These are phyloP conservation scores for Anomalospiza imberbis DNA, from an alignment of 2,797 vertebrate genomes.

Conservation along the genomic window DNA sequence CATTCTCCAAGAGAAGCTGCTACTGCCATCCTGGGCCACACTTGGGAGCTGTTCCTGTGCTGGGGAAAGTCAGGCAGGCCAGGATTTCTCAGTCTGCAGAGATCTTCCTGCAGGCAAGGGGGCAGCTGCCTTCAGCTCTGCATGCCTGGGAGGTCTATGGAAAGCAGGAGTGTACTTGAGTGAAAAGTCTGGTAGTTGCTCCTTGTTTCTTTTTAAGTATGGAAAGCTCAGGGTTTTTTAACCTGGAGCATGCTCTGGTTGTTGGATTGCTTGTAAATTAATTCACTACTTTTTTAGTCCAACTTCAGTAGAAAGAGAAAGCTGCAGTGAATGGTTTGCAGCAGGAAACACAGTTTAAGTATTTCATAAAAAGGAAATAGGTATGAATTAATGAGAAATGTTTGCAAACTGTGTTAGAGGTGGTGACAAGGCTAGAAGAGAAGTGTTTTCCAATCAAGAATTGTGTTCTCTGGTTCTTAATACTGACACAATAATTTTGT, in stretches of 20 bases:
- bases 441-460: neutral
- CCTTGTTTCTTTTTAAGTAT: neutral
- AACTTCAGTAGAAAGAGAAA: neutral
- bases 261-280: neutral
- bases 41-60: neutral
- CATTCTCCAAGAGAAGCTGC: neutral
- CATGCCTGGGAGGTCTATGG: accelerated
- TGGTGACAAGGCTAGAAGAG: neutral
- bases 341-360: neutral
- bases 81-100: neutral
- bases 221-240: neutral
- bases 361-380: neutral
- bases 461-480: neutral
- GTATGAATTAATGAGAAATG: neutral
- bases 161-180: neutral
- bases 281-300: neutral
- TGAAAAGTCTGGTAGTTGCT: neutral
- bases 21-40: accelerated
- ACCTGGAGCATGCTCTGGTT: neutral
- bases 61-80: neutral
- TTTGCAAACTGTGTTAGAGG: neutral
- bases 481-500: neutral
- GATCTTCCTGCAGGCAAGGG: neutral
- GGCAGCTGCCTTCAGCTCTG: neutral
- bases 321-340: neutral